Evolutionary conservation across 2,113 vertebrate species (phyloP).

Genomic region (Sphyrna mokarran): DNA sequence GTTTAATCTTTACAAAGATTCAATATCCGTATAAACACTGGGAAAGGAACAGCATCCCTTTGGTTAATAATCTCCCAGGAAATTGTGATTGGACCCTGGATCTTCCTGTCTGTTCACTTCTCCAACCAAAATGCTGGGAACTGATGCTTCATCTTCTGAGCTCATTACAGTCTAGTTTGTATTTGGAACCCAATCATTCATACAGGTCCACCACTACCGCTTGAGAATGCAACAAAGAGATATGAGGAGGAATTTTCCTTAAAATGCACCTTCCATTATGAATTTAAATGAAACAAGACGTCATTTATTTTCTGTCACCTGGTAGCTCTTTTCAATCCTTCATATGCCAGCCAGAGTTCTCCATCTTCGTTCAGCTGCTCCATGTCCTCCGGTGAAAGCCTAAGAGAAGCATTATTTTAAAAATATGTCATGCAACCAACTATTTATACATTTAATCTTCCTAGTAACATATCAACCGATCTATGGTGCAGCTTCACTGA

Average conservation of each 20-base stretch:
- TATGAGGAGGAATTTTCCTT: not conserved
- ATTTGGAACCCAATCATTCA: not conserved
- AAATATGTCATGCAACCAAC: not conserved
- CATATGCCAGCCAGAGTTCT: slow-evolving; percentile 75
- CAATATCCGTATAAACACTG: not conserved
- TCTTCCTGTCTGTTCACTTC: not conserved
- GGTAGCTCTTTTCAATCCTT: slow-evolving; percentile 79
- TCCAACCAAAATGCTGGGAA: not conserved
- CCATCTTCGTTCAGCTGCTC: slow-evolving; percentile 74
- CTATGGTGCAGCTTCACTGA: not conserved
- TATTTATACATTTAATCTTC: not conserved
- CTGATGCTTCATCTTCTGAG: not conserved
- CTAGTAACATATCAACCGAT: no score
- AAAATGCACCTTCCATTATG: not conserved
- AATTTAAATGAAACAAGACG: not conserved
- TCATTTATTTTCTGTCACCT: slow-evolving; percentile 57
- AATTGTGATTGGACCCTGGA: not conserved
- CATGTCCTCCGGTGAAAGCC: slow-evolving; percentile 64
- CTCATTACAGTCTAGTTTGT: not conserved
- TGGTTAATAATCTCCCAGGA: not conserved
- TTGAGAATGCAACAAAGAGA: not conserved
- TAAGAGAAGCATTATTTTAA: slow-evolving; percentile 37
- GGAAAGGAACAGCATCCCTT: not conserved
- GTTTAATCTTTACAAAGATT: not conserved
- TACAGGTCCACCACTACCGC: not conserved